Base-by-base conservation (phyloP, 2,113 vertebrate species). In the Ovis aries region DNA sequence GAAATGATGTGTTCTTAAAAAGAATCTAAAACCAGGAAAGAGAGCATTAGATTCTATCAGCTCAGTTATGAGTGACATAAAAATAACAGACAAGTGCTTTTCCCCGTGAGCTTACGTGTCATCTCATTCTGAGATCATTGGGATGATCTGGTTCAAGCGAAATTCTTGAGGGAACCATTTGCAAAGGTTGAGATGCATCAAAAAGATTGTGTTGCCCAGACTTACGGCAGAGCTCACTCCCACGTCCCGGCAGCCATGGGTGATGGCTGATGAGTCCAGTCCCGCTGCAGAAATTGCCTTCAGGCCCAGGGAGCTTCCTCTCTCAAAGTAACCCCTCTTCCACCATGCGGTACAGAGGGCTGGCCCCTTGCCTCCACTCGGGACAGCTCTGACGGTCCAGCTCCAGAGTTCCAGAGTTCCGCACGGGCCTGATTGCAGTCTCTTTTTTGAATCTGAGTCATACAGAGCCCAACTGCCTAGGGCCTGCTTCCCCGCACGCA, bases 21-120 rank as follows among this genome's bases (percentile, higher is more conserved):
- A 85, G 82, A 78, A 97, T 94, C 81, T 91, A 80, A 97, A 95
- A 88, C 82, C 85, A 96, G 95, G 90, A 96, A 97, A 94, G 92
- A 94, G 94, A 95, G 67, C 19, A 12, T 97, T 97, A 93, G 96
- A 98, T 93, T 50, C 94, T 97, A 94, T 98, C 95, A 95, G 96
- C 78, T 88, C 60, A 19, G 40, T 90, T 77, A 52, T 25, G 77
- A 90, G 59, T 88, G 88, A 94, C 81, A 71, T 43, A 55, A 71
- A 89, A 64, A 80, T 78, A 90, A 85, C 94, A 91, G 92, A 55
- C 92, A 25, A 29, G 21, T 19, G 55, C 59, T 89, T 93, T 90
- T 94, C 52, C 90, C 95, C 45, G 81, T 45, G 94, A 92, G 59
- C 87, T 91, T 52, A 17, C 0, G 0, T 90, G 59, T 45, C 31